Percentiles rank a stretch among this genome's conserved stretches.
phyloP scores from a whole-genome alignment of 2,113 vertebrate genomes.

The Rhinichthys klamathensis region DNA sequence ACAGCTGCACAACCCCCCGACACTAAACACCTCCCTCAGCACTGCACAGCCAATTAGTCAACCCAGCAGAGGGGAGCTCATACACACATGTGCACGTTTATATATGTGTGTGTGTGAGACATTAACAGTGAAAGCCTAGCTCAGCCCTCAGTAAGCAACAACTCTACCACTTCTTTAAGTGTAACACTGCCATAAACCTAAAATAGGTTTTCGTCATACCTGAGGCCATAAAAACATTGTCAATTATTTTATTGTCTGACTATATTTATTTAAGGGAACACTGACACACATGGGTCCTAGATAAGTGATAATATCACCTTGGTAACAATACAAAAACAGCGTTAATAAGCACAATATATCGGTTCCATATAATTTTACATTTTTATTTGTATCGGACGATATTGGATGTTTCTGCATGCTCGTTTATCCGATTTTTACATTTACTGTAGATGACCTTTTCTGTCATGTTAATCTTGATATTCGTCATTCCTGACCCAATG shows the following conservation, averaged over 20 bases:
- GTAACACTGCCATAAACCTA: background rate
- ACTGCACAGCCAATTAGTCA: constrained; percentile 52
- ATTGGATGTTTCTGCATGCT: background rate
- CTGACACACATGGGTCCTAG: background rate
- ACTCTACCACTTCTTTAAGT: background rate
- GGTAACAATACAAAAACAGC: background rate
- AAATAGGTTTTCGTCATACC: background rate
- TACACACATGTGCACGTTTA: constrained; percentile 33
- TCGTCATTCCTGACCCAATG: background rate
- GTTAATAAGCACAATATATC: background rate
- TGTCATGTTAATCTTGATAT: background rate
- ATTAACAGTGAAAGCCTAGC: constrained; percentile 1
- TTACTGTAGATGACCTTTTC: background rate
- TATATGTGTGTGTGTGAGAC: background rate
- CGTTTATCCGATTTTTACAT: background rate
- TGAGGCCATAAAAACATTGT: background rate
- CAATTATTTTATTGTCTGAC: background rate
- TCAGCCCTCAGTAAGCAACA: constrained; percentile 27
- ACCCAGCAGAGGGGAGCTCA: constrained; percentile 15
- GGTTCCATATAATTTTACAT: background rate
- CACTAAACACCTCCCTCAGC: constrained; percentile 50
- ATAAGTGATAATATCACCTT: background rate
- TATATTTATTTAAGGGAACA: background rate
- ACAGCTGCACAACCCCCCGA: constrained; percentile 30
- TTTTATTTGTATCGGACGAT: background rate